Base-by-base conservation (phyloP, 2,797 vertebrate genomes). In the Cetoscarus ocellatus region DNA sequence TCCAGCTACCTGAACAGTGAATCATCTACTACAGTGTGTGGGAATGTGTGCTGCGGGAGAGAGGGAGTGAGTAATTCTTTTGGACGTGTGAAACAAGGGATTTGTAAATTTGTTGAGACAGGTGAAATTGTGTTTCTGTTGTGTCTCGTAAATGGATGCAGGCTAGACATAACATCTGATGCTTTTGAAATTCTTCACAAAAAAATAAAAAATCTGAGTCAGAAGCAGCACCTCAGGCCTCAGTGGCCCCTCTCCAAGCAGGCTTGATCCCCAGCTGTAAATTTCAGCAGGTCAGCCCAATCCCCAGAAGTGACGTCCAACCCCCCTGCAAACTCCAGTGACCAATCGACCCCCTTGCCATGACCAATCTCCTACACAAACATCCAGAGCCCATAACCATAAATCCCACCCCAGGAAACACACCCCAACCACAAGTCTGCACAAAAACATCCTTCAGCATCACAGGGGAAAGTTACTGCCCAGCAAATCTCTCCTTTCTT, bases 341-440 rank as follows among this genome's bases (percentile, higher is more conserved):
- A 66, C 85, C 83, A 86, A 76, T 77, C 84, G 74, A 70, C 83
- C 83, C 27, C 80, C 86, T 88, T 48, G 39, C 89, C 80, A 83
- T 82, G 88, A 90, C 88, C 88, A 91, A 90, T 92, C 85, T 86
- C 73, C 86, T 82, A 79, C 89, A 90, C 90, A 90, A 91, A 87
- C 85, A 90, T 79, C 73, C 75, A 86, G 38, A 49, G 76, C 79
- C 81, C 87, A 87, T 86, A 92, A 92, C 89, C 91, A 80, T 94
- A 95, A 94, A 94, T 93, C 90, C 88, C 84, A 85, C 86, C 79
- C 88, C 82, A 66, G 90, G 90, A 93, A 92, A 87, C 86, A 86
- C 77, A 87, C 70, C 80, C 79, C 75, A 45, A 91, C 90, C 90
- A 80, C 89, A 86, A 80, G 82, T 85, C 82, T 12, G 71, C 85